These are phyloP conservation scores for Ophioninae sp. DNA, from an alignment of 2,888 invertebrate genomes.

Conservation along the genomic window DNA sequence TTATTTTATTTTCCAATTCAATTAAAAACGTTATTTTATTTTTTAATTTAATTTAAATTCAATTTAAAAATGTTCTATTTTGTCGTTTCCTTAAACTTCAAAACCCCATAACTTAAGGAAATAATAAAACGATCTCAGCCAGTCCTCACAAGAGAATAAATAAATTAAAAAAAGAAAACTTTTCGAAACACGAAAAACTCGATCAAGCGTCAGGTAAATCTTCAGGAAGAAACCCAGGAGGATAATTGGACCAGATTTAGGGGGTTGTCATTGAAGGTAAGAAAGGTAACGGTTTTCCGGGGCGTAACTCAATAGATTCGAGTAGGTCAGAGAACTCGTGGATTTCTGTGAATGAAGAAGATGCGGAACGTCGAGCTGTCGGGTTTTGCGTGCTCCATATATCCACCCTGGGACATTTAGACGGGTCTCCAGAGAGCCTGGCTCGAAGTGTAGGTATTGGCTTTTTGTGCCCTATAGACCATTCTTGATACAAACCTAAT, in stretches of 20 bases:
- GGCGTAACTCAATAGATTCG: not conserved
- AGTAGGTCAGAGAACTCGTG: conserved; percentile 31
- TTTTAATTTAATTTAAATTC: too few species aligned
- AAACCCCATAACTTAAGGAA: too few species aligned
- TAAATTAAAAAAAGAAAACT: too few species aligned
- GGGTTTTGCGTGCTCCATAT: conserved; percentile 8
- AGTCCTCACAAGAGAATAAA: too few species aligned
- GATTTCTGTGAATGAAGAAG: conserved; percentile 25
- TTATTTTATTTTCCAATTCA: too few species aligned
- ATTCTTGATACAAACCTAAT: not conserved
- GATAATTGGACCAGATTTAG: not conserved
- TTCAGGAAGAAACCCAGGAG: not conserved
- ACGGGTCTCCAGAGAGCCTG: conserved; percentile 49
- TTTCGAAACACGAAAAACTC: too few species aligned
- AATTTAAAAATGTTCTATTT: too few species aligned
- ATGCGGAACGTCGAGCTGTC: conserved; percentile 15
- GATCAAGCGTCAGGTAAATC: too few species aligned
- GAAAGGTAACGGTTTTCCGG: not conserved
- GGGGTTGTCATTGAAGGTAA: not conserved
- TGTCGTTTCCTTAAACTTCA: too few species aligned
- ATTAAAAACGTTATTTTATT: too few species aligned
- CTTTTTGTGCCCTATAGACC: conserved; percentile 2
- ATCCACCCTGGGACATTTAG: conserved; percentile 13
- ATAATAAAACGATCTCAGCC: too few species aligned
- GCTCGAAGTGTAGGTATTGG: conserved; percentile 36